phyloP scores from a whole-genome alignment of 2,797 vertebrate genomes.

The Microctenopoma stevenorrisi region DNA sequence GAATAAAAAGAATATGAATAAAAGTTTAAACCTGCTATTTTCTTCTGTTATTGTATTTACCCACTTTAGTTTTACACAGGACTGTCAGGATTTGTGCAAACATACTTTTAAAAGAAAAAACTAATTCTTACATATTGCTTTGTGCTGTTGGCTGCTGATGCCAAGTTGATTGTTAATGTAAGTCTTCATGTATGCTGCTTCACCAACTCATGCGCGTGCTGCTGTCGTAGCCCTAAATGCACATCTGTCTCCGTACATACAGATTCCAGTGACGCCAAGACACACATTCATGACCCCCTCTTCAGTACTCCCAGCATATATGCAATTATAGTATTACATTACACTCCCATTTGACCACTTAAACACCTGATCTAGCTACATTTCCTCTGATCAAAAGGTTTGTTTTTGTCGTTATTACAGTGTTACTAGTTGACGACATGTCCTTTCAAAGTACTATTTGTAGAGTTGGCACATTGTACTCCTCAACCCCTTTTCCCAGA shows the following conservation, averaged over 20 bases:
- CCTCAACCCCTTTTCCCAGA: slow-evolving; percentile 88
- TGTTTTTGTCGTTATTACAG: background rate
- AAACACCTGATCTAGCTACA: background rate
- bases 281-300: slow-evolving; percentile 46
- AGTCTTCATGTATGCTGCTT: slow-evolving; percentile 21
- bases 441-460: background rate
- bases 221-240: slow-evolving; percentile 39
- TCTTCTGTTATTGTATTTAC: background rate
- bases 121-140: background rate
- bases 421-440: background rate
- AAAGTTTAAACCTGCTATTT: background rate
- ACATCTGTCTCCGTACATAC: slow-evolving; percentile 46
- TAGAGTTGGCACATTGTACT: slow-evolving; percentile 55
- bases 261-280: slow-evolving; percentile 17
- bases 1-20: too few relatives aligned
- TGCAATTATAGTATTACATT: slow-evolving; percentile 9
- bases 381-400: background rate
- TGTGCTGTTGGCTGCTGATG: slow-evolving; percentile 23
- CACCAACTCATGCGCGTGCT: slow-evolving; percentile 45
- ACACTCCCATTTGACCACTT: slow-evolving; percentile 8
- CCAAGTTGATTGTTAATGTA: slow-evolving; percentile 46
- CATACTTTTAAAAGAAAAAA: slow-evolving; percentile 3
- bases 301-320: slow-evolving; percentile 6
- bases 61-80: slow-evolving; percentile 6
- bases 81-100: background rate